Evolutionary conservation across 2,797 vertebrate species (phyloP).

Genomic region (Pseudomugil gertrudae): DNA sequence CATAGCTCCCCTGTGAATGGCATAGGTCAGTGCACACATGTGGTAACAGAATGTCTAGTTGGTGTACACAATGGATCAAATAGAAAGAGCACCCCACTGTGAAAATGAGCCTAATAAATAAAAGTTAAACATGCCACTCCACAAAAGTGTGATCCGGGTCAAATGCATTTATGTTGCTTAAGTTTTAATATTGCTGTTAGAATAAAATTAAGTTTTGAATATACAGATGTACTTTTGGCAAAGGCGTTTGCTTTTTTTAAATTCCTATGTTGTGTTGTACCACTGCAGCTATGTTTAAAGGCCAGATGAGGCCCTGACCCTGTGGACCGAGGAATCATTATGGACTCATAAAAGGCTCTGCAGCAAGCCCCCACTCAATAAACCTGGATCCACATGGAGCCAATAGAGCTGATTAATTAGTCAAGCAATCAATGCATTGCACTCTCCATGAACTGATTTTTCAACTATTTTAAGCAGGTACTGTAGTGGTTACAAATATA

Average conservation of each 20-base stretch:
- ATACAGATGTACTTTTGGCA: constrained; percentile 32
- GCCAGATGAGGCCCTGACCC: constrained; percentile 73
- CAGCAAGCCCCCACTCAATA: constrained; percentile 75
- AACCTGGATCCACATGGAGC: constrained; percentile 70
- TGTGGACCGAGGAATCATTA: constrained; percentile 75
- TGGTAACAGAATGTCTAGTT: constrained; percentile 47
- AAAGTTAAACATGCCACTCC: constrained; percentile 44
- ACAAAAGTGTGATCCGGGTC: constrained; percentile 27
- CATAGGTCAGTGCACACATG: constrained; percentile 71
- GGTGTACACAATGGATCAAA: constrained; percentile 53
- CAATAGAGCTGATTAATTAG: constrained; percentile 82
- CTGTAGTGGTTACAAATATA: constrained; percentile 62
- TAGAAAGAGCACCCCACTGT: constrained; percentile 52
- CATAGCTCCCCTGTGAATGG: constrained; percentile 69
- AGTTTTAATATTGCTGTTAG: constrained; percentile 28
- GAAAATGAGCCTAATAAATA: constrained; percentile 62
- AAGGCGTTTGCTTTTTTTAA: constrained; percentile 39
- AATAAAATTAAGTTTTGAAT: constrained; percentile 37
- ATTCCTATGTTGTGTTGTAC: constrained; percentile 42
- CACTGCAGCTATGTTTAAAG: constrained; percentile 64
- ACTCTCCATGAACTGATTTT: constrained; percentile 70
- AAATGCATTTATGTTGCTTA: constrained; percentile 18
- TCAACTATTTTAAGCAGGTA: constrained; percentile 64
- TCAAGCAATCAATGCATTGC: constrained; percentile 78
- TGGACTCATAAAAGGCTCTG: constrained; percentile 75